Evolutionary conservation across 2,113 vertebrate genomes (phyloP).

Genomic region (Chitala chitala): DNA sequence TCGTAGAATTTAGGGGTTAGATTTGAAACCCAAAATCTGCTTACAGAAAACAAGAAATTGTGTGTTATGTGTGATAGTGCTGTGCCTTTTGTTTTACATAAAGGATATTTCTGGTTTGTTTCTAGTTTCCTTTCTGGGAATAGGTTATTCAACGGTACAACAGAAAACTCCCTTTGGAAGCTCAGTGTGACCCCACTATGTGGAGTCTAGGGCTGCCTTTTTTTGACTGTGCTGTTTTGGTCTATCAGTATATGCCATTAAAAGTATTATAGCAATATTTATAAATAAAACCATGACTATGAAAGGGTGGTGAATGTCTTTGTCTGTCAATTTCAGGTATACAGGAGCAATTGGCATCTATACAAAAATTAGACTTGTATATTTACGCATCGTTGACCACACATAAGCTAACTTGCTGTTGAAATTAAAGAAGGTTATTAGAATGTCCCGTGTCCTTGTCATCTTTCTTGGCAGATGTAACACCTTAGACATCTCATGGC

Average conservation of each 20-base stretch:
- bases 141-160: conserved; percentile 74
- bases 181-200: conserved; percentile 72
- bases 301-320: conserved; percentile 60
- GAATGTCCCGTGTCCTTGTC: neutral
- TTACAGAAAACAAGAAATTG: conserved; percentile 48
- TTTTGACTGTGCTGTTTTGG: conserved; percentile 46
- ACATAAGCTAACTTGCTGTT: conserved; percentile 78
- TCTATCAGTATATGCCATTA: conserved; percentile 67
- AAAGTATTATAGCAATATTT: conserved; percentile 97
- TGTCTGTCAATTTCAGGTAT: conserved; percentile 53
- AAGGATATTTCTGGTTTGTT: conserved; percentile 45
- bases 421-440: conserved; percentile 69
- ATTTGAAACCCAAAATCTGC: conserved; percentile 46
- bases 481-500: neutral
- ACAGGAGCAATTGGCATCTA: conserved; percentile 37
- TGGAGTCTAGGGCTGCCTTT: conserved; percentile 66
- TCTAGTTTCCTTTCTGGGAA: conserved; percentile 54
- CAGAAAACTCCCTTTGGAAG: conserved; percentile 84
- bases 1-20: conserved; percentile 76
- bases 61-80: conserved; percentile 67
- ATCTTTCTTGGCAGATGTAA: conserved; percentile 14
- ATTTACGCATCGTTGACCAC: conserved; percentile 67
- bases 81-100: conserved; percentile 63
- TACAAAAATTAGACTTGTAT: conserved; percentile 58
- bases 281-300: conserved; percentile 58